Conservation (phyloP, 1,140 invertebrate genomes). For the Tetramorium parvispinum region DNA sequence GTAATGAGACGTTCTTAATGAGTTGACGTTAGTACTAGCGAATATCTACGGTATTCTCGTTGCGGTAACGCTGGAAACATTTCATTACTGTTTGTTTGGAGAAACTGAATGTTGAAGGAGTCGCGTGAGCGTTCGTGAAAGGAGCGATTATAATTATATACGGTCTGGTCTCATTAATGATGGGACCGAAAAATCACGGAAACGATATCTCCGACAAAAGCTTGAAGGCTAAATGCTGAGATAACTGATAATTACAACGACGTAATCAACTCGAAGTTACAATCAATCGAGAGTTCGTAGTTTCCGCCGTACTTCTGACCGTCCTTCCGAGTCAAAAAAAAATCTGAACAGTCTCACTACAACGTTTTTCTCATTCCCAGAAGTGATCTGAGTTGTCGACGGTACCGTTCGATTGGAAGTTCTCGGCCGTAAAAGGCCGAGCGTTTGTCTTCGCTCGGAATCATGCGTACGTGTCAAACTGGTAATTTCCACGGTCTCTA, state of each 20-base stretch:
- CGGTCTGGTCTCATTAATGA: not conserved
- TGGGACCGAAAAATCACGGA: not conserved
- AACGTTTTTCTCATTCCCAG: not conserved
- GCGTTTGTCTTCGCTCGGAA: slow-evolving; percentile 26
- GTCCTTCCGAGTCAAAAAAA: not conserved
- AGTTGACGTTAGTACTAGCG: slow-evolving; percentile 59
- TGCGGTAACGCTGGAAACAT: slow-evolving; percentile 63
- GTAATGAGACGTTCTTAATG: slow-evolving; percentile 72
- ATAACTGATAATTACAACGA: not conserved
- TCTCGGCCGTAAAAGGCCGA: slow-evolving; percentile 39
- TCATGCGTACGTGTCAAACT: slow-evolving; percentile 49
- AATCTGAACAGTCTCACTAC: not conserved
- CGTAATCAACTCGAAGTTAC: not conserved
- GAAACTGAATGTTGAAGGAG: slow-evolving; percentile 42
- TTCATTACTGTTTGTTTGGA: slow-evolving; percentile 71
- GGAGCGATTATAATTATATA: not conserved
- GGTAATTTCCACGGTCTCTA: slow-evolving; percentile 70
- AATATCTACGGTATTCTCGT: slow-evolving; percentile 42
- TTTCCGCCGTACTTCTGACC: not conserved
- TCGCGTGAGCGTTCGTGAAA: not conserved
- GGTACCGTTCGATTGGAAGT: slow-evolving; percentile 10
- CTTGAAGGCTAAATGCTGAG: not conserved
- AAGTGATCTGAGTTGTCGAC: not conserved
- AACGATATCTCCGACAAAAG: not conserved
- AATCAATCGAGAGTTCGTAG: not conserved